Evolutionary conservation across 2,888 invertebrate species (phyloP).

Genomic region (Lycia hirtaria): DNA sequence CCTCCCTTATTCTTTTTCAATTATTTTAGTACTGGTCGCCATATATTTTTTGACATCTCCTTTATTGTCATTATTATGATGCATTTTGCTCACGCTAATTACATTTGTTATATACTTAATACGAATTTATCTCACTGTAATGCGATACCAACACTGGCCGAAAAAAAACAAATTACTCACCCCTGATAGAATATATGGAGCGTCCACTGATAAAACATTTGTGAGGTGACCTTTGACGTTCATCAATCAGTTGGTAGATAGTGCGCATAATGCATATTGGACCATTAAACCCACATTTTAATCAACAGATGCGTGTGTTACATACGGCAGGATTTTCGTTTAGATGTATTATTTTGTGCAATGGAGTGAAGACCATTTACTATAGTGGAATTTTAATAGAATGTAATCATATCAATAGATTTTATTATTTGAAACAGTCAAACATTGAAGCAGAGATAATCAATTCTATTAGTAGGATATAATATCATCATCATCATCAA

Average conservation of each 20-base stretch:
- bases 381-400: too few species aligned
- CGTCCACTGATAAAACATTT: conserved; percentile 15
- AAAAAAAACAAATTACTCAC: not conserved
- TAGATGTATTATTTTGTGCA: not conserved
- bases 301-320: not conserved
- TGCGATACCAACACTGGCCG: not conserved
- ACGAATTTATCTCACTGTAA: not conserved
- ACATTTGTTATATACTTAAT: not conserved
- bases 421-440: too few species aligned
- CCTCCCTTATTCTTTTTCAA: too few species aligned
- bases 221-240: conserved; percentile 64
- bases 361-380: not conserved
- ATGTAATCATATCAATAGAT: too few species aligned
- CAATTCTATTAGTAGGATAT: too few species aligned
- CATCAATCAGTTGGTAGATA: conserved; percentile 64
- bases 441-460: too few species aligned
- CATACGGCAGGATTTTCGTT: too few species aligned
- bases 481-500: too few species aligned
- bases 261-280: conserved; percentile 19
- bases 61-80: too few species aligned
- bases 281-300: conserved; percentile 1
- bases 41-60: too few species aligned
- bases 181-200: conserved; percentile 17
- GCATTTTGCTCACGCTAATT: too few species aligned
- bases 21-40: too few species aligned